Conservation (phyloP, 2,888 invertebrate genomes). For the Athripsodes cinereus region DNA sequence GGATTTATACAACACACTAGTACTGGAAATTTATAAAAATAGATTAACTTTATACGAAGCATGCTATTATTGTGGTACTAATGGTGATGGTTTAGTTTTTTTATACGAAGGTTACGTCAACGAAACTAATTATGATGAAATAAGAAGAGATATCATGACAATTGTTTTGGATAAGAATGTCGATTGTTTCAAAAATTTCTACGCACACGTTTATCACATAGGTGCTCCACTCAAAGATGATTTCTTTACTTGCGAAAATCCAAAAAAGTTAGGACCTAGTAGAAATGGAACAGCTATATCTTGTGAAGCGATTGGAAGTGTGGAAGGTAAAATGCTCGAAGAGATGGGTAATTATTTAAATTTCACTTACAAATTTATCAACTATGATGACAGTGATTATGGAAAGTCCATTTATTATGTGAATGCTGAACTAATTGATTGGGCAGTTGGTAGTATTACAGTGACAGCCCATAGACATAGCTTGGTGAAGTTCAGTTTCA, state of each 20-base stretch:
- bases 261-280: neutral
- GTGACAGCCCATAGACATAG: constrained; percentile 1
- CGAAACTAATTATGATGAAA: neutral
- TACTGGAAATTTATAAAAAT: constrained; percentile 3
- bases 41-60: constrained; percentile 1
- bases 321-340: constrained; percentile 7
- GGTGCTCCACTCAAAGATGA: neutral
- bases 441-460: constrained; percentile 12
- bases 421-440: neutral
- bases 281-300: neutral
- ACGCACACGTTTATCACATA: constrained; percentile 1
- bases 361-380: constrained; percentile 1
- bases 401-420: neutral
- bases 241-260: constrained; percentile 4
- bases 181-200: neutral
- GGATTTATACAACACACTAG: neutral
- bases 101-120: neutral
- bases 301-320: neutral
- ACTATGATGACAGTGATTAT: neutral
- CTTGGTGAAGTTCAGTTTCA: constrained; percentile 1
- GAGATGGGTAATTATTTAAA: constrained; percentile 1
- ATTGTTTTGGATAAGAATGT: neutral
- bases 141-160: neutral
- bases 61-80: constrained; percentile 8
- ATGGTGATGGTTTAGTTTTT: neutral